phyloP scores from a whole-genome alignment of 2,113 vertebrate species.

The Ageneiosus marmoratus region DNA sequence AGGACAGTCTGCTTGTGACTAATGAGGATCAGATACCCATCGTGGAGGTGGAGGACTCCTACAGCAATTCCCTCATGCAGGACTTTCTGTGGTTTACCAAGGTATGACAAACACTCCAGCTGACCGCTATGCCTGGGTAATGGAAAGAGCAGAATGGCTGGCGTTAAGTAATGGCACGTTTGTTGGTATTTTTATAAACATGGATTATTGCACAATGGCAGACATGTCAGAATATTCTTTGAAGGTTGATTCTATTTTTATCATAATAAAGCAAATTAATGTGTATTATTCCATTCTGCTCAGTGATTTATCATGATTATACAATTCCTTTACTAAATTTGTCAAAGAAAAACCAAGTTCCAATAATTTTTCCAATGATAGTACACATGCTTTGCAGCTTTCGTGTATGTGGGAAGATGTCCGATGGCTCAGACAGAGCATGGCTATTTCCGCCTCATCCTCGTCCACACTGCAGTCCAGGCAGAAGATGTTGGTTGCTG shows the following conservation, averaged over 20 bases:
- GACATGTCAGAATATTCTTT: neutral
- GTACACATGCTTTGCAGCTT: conserved; percentile 76
- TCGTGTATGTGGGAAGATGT: conserved; percentile 99
- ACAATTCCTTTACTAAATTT: neutral
- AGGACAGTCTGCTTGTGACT: conserved; percentile 92
- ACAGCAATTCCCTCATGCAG: conserved; percentile 88
- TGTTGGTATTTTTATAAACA: conserved; percentile 33
- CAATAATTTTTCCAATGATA: neutral
- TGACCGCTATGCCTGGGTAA: conserved; percentile 37
- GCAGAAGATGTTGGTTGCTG: conserved; percentile 94
- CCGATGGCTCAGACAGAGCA: conserved; percentile 91
- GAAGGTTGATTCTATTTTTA: conserved; percentile 21
- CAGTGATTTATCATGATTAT: neutral
- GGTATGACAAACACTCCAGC: conserved; percentile 70
- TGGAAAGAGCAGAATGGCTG: conserved; percentile 35
- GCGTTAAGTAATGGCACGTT: conserved; percentile 37
- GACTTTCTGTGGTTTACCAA: conserved; percentile 99
- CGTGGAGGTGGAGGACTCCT: conserved; percentile 96
- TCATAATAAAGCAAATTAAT: conserved; percentile 13
- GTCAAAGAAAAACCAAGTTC: neutral
- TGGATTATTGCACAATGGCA: conserved; percentile 31
- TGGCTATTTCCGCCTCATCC: conserved; percentile 86
- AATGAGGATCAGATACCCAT: conserved; percentile 97
- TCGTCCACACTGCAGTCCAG: conserved; percentile 89
- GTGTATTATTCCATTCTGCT: neutral